phyloP scores from a whole-genome alignment of 2,888 invertebrate genomes.

The Trichopria drosophilae region DNA sequence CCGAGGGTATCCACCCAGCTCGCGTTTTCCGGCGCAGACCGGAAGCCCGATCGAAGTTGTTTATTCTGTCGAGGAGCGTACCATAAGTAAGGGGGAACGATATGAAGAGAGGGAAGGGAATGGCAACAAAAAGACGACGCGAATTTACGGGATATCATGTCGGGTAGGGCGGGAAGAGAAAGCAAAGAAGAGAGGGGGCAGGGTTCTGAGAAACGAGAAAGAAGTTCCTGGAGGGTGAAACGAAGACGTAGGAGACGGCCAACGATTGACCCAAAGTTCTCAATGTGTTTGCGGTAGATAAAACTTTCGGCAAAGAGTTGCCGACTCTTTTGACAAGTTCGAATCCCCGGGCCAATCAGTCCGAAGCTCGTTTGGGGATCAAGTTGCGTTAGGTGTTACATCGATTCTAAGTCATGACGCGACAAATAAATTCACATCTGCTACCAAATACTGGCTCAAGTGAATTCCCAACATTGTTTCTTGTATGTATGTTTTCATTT shows the following conservation, averaged over 20 bases:
- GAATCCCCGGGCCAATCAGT: conserved; percentile 9
- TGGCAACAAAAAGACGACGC: conserved; percentile 5
- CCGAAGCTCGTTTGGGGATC: background rate
- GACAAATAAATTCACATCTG: conserved; percentile 1
- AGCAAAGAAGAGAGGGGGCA: conserved; percentile 18
- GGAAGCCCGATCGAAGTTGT: conserved; percentile 50
- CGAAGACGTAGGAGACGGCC: conserved; percentile 30
- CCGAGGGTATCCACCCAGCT: no score
- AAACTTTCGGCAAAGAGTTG: conserved; percentile 48
- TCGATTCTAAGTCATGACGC: background rate
- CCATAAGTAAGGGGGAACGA: conserved; percentile 30
- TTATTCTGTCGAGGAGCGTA: conserved; percentile 44
- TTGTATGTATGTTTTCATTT: background rate
- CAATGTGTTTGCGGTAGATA: conserved; percentile 49
- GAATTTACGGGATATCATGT: conserved; percentile 2
- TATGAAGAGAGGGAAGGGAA: conserved; percentile 4
- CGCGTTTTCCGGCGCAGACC: conserved; percentile 43
- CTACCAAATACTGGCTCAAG: background rate
- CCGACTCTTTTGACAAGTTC: conserved; percentile 20
- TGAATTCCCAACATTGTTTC: background rate
- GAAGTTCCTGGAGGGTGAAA: conserved; percentile 6
- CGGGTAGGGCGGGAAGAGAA: conserved; percentile 4
- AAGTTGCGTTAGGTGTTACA: conserved; percentile 3
- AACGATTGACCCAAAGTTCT: conserved; percentile 45
- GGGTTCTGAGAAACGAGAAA: conserved; percentile 10